phyloP scores from a whole-genome alignment of 1,140 invertebrate genomes.

The Drosophila tani region DNA sequence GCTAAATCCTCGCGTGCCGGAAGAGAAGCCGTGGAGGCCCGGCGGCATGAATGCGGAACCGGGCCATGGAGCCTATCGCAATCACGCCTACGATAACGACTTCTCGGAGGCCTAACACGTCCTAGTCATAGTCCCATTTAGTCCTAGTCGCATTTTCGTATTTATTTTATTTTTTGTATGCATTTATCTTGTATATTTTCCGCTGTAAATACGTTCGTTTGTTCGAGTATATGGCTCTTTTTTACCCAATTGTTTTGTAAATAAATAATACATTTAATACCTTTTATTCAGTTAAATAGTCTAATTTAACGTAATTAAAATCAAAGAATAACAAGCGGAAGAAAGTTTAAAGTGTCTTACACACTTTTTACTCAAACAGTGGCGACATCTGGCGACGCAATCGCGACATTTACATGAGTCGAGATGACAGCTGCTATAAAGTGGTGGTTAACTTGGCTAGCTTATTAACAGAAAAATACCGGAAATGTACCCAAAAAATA shows the following conservation, averaged over 20 bases:
- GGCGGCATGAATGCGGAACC: conserved; percentile 11
- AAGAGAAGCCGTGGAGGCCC: not conserved
- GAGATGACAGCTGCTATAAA: not conserved
- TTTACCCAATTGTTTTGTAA: conserved; percentile 36
- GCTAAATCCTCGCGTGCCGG: not conserved
- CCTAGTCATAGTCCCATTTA: not conserved
- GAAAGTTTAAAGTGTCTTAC: no score
- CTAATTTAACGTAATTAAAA: no score
- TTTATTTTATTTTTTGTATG: conserved; percentile 39
- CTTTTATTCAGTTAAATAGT: conserved; percentile 1
- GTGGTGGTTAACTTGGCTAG: not conserved
- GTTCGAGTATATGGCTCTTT: conserved; percentile 4
- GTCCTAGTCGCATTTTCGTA: conserved; percentile 18
- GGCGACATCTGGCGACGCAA: no score
- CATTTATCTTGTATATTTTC: conserved; percentile 25
- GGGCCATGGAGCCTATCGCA: conserved; percentile 46
- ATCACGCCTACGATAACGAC: conserved; percentile 51
- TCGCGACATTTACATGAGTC: no score
- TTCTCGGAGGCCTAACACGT: conserved; percentile 30
- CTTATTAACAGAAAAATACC: not conserved
- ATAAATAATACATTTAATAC: conserved; percentile 28
- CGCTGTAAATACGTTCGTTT: conserved; percentile 12
- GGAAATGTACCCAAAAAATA: not conserved
- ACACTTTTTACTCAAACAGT: no score
- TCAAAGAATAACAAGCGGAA: no score